Base-by-base conservation (phyloP, 2,113 vertebrate genomes). In the Alces alces region DNA sequence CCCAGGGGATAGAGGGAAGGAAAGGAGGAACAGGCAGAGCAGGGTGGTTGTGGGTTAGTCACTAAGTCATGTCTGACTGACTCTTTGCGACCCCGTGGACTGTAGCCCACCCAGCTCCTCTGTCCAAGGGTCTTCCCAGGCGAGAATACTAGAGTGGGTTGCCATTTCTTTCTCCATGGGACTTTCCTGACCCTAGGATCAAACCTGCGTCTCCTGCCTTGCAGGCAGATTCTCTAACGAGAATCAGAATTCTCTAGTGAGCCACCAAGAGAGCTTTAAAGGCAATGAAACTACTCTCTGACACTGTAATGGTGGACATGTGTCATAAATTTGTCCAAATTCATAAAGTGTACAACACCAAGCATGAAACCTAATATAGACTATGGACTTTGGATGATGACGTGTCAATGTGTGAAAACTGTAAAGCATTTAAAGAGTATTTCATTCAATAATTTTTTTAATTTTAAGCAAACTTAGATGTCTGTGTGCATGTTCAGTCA, bases 121-220 rank as follows among this genome's bases (percentile, higher is more conserved):
- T 73, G 70, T 43, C 23, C 36, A 43, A 27, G 36, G 21, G 21
- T 39, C 36, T 73, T 73, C 11, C 21, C 21, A 43, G 36, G 36
- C 70, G 43, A 43, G 70, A 73, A 73, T 39, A 39, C 66, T 39
- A 21, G 21, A 39, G 12, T 73, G 5, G 36, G 25, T 25, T 73
- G 36, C 36, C 21, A 39, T 39, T 12, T 73, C 11, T 5, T 73
- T 39, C 66, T 39, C 36, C 66, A 23, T 13, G 36, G 19, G 19
- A 73, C 39, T 23, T 73, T 39, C 19, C 19, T 1, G 0, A 73
- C 66, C 19, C 66, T 12, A 19, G n/a, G n/a, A 70, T 70, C 19
- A 7, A 70, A 70, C 17, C n/a, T 5, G 17, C 1, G 0, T 36
- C 17, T 70, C 17, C 17, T 36, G 19, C 17, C 5, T 70, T 36